A percentile compares a stretch with the other conserved stretches of the same genome.
Evolutionary conservation across 2,797 vertebrate species (phyloP).

Genomic region (Morus bassanus): DNA sequence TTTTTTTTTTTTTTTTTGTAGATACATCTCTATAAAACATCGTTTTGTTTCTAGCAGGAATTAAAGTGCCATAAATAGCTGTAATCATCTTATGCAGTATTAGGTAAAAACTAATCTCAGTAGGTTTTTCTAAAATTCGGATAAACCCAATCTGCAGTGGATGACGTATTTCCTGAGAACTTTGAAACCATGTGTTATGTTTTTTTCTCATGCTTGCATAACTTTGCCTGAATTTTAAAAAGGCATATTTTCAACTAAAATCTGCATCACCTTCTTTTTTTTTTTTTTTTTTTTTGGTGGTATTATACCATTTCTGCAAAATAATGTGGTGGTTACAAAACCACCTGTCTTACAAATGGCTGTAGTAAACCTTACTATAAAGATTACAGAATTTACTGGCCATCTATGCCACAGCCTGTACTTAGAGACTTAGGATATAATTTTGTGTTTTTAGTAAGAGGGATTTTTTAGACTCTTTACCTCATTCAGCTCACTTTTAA

Average conservation of each 20-base stretch:
- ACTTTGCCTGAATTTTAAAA: background rate
- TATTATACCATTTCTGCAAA: background rate
- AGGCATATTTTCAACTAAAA: background rate
- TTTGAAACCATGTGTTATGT: background rate
- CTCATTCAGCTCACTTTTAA: background rate
- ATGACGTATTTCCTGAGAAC: conserved; percentile 36
- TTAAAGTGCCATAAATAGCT: conserved; percentile 88
- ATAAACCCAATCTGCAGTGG: conserved; percentile 58
- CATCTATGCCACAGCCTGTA: background rate
- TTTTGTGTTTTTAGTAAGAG: background rate
- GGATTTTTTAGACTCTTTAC: background rate
- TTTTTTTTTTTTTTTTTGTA: conserved; percentile 40
- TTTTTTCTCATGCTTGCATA: background rate
- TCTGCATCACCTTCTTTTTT: background rate
- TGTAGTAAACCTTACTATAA: background rate
- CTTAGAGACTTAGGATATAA: background rate
- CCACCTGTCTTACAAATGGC: background rate
- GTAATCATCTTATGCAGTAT: conserved; percentile 86
- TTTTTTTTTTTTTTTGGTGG: background rate
- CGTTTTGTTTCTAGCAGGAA: conserved; percentile 75
- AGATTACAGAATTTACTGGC: background rate
- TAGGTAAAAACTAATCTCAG: conserved; percentile 86
- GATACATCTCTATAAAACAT: conserved; percentile 73
- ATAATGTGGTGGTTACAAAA: background rate
- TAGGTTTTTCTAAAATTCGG: conserved; percentile 65